Percentiles rank a stretch among this genome's conserved stretches.
Conservation (phyloP, 2,113 vertebrate species). For the Campylomormyrus tamandua region DNA sequence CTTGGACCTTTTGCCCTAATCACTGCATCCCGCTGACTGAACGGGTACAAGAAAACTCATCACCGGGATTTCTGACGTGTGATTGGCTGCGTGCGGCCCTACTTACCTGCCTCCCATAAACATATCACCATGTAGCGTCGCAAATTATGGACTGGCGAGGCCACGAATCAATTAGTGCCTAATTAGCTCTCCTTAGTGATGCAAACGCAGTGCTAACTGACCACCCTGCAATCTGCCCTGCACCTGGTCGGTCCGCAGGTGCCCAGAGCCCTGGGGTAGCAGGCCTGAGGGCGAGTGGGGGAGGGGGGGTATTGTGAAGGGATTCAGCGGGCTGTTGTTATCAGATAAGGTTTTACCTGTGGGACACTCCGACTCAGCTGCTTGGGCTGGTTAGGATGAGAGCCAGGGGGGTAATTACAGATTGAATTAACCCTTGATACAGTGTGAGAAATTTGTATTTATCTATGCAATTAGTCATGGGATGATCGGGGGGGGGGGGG, state of each 20-base stretch:
- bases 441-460: not conserved
- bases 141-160: constrained; percentile 25
- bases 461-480: not conserved
- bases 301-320: not conserved
- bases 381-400: not conserved
- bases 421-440: not conserved
- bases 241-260: constrained; percentile 26
- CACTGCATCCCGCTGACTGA: constrained; percentile 8
- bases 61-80: constrained; percentile 8
- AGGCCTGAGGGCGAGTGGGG: not conserved
- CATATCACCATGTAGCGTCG: constrained; percentile 25
- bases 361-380: not conserved
- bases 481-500: not conserved
- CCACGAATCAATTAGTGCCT: constrained; percentile 42
- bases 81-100: constrained; percentile 24
- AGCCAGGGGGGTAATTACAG: not conserved
- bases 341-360: constrained; percentile 17
- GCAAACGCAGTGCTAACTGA: constrained; percentile 43
- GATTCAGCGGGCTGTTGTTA: not conserved
- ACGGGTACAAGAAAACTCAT: not conserved
- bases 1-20: constrained; percentile 17
- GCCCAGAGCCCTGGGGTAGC: not conserved
- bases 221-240: constrained; percentile 19
- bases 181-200: constrained; percentile 48
- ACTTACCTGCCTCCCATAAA: constrained; percentile 36